Percentiles rank a stretch among this genome's conserved stretches.
Conservation (phyloP, 2,888 invertebrate genomes). For the Balanococcus diminutus region DNA sequence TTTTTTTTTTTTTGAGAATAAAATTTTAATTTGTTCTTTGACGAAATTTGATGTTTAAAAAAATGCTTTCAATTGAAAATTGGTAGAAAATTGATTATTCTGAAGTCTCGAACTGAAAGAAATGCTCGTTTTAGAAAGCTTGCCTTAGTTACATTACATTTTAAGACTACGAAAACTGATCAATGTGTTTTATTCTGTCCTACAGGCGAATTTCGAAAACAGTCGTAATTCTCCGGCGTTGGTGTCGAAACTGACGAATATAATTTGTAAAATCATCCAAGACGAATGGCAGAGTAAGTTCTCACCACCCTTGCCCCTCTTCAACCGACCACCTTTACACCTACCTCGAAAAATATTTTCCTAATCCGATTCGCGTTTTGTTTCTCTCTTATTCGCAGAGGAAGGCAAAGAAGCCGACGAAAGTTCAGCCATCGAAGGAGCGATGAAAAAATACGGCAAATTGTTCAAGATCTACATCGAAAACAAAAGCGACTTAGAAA, state of each 20-base stretch:
- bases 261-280: not conserved
- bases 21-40: too few relatives aligned
- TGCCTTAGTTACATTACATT: too few relatives aligned
- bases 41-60: too few relatives aligned
- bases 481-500: slow-evolving; percentile 42
- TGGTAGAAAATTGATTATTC: too few relatives aligned
- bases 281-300: not conserved
- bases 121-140: too few relatives aligned
- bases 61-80: not conserved
- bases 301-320: not conserved
- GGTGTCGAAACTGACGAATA: not conserved
- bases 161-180: too few relatives aligned
- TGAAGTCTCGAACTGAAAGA: too few relatives aligned
- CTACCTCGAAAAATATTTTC: too few relatives aligned
- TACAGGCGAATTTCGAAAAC: slow-evolving; percentile 39
- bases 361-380: not conserved
- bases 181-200: too few relatives aligned
- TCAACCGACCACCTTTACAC: too few relatives aligned
- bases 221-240: not conserved
- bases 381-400: not conserved
- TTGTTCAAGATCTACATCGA: slow-evolving; percentile 47
- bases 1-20: not conserved
- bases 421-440: not conserved
- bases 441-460: slow-evolving; percentile 20
- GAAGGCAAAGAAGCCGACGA: not conserved